phyloP scores from a whole-genome alignment of 2,888 invertebrate species.

The Chalcosyrphus nemorum region DNA sequence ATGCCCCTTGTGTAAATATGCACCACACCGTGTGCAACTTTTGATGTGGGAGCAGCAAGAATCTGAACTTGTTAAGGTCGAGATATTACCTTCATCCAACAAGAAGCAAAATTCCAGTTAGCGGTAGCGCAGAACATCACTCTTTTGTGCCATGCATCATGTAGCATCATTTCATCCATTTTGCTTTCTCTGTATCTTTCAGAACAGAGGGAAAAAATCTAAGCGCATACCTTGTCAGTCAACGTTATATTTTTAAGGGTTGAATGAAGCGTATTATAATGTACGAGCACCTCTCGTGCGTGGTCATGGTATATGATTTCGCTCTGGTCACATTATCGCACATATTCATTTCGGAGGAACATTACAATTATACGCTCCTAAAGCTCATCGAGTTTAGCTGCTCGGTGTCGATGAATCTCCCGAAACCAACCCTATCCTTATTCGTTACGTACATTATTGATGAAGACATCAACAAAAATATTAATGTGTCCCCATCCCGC shows the following conservation, averaged over 20 bases:
- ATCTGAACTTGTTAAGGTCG: slow-evolving; percentile 9
- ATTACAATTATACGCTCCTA: slow-evolving; percentile 45
- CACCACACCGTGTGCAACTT: slow-evolving; percentile 21
- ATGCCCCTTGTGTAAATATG: neutral
- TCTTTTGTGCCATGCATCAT: slow-evolving; percentile 54
- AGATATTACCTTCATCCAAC: slow-evolving; percentile 36
- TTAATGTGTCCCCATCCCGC: neutral
- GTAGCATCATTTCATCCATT: slow-evolving; percentile 55
- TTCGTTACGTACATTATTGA: slow-evolving; percentile 47
- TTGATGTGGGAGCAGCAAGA: slow-evolving; percentile 39
- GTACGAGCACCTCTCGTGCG: slow-evolving; percentile 20
- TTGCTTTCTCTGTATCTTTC: slow-evolving; percentile 16
- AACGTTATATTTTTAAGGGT: slow-evolving; percentile 55
- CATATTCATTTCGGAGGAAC: slow-evolving; percentile 9
- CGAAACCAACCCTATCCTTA: neutral
- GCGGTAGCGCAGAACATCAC: slow-evolving; percentile 9
- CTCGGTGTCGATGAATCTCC: slow-evolving; percentile 56
- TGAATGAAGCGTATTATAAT: slow-evolving; percentile 56
- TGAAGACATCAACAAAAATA: slow-evolving; percentile 36
- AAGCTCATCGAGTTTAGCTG: slow-evolving; percentile 25
- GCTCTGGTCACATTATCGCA: neutral
- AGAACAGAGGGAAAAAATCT: neutral
- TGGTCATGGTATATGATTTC: neutral
- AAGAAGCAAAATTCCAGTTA: slow-evolving; percentile 14
- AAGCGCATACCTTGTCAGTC: slow-evolving; percentile 18